Evolutionary conservation across 2,113 vertebrate species (phyloP).

Genomic region (Oostethus manadensis): DNA sequence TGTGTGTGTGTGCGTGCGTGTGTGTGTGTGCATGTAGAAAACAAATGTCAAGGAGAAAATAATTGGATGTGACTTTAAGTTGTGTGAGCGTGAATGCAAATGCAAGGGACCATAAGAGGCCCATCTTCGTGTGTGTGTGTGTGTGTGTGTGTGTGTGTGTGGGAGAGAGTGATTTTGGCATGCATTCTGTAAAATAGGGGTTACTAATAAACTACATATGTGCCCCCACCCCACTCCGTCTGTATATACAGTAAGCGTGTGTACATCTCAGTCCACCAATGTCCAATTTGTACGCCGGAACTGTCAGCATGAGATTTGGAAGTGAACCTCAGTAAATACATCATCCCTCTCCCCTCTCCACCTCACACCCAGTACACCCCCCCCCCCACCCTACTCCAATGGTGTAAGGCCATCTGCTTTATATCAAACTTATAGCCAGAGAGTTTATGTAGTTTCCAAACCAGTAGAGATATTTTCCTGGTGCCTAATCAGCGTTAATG

Average conservation of each 20-base stretch:
- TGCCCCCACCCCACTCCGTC: slow-evolving; percentile 30
- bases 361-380: neutral
- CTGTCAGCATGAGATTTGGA: slow-evolving; percentile 29
- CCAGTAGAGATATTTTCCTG: slow-evolving; percentile 7
- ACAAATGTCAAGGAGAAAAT: slow-evolving; percentile 28
- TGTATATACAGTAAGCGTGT: slow-evolving; percentile 8
- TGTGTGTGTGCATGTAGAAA: slow-evolving; percentile 39
- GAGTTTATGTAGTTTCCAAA: slow-evolving; percentile 2
- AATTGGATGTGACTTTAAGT: slow-evolving; percentile 21
- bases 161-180: slow-evolving; percentile 23
- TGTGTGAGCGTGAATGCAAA: slow-evolving; percentile 11
- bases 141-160: slow-evolving; percentile 3
- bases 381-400: neutral
- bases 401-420: neutral
- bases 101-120: slow-evolving; percentile 14
- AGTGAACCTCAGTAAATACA: neutral
- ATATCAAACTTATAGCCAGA: neutral
- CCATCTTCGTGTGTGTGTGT: slow-evolving; percentile 3
- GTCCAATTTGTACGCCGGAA: slow-evolving; percentile 53
- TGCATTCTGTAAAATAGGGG: slow-evolving; percentile 28
- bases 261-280: slow-evolving; percentile 5
- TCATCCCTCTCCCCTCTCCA: neutral
- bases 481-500: slow-evolving; percentile 4
- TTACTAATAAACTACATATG: slow-evolving; percentile 62
- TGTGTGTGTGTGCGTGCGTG: slow-evolving; percentile 21